Evolutionary conservation across 2,113 vertebrate species (phyloP).

Genomic region (Corythornis vintsioides): DNA sequence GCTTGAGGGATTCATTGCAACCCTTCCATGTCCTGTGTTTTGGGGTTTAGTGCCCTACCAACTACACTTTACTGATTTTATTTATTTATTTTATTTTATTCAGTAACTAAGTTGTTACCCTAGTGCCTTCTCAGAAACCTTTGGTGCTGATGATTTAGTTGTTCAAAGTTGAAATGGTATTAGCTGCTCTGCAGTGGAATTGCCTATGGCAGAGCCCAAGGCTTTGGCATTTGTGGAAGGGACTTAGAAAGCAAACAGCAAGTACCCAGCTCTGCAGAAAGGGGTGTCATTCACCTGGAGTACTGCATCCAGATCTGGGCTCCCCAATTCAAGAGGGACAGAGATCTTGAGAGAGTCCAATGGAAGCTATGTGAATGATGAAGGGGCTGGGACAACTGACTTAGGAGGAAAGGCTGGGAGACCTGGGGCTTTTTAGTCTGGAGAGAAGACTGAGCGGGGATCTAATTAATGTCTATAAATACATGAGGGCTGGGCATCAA

Average conservation of each 20-base stretch:
- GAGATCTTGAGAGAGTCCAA: too few species aligned
- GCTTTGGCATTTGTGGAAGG: fast-evolving
- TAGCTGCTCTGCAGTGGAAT: neutral
- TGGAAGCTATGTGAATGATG: too few species aligned
- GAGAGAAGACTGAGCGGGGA: too few species aligned
- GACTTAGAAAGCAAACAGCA: neutral
- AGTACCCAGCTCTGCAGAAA: neutral
- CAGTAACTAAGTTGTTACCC: neutral
- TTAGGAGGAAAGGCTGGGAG: too few species aligned
- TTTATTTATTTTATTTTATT: neutral
- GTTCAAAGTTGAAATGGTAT: neutral
- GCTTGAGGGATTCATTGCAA: neutral
- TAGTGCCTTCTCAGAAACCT: neutral
- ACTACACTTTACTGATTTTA: neutral
- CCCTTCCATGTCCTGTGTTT: neutral
- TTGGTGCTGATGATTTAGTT: neutral
- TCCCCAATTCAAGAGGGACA: too few species aligned
- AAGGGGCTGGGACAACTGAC: too few species aligned
- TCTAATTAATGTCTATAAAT: too few species aligned
- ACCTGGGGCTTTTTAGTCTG: too few species aligned
- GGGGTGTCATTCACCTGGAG: neutral
- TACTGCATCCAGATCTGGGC: too few species aligned
- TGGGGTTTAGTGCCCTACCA: fast-evolving
- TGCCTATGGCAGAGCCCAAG: neutral
- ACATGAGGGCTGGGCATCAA: too few species aligned